phyloP scores from a whole-genome alignment of 2,113 vertebrate species.

The Tachysurus vachellii region DNA sequence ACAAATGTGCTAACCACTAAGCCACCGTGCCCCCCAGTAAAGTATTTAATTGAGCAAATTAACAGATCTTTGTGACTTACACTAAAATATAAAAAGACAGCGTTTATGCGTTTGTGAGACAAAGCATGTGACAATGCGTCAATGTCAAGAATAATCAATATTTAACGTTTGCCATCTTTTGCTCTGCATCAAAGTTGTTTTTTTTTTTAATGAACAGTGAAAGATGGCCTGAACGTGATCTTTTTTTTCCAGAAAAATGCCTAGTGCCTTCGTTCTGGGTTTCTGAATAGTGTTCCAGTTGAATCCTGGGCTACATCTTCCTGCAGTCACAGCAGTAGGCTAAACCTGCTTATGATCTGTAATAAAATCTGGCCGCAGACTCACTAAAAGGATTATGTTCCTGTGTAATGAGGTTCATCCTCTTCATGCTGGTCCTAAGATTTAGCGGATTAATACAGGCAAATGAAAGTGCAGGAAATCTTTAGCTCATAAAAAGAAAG shows the following conservation, averaged over 20 bases:
- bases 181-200: neutral
- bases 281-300: slow-evolving; percentile 4
- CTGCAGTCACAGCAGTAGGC: slow-evolving; percentile 22
- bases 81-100: too few relatives aligned
- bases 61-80: too few relatives aligned
- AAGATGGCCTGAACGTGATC: neutral
- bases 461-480: slow-evolving; percentile 41
- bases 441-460: slow-evolving; percentile 40
- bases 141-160: neutral
- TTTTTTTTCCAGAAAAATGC: too few relatives aligned
- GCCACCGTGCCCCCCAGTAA: too few relatives aligned
- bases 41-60: too few relatives aligned
- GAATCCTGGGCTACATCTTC: slow-evolving; percentile 17
- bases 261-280: neutral
- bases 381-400: slow-evolving; percentile 48
- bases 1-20: too few relatives aligned
- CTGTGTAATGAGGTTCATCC: slow-evolving; percentile 53
- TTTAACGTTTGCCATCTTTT: neutral
- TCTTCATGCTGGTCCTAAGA: slow-evolving; percentile 38
- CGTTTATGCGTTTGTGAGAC: too few relatives aligned
- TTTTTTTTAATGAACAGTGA: neutral
- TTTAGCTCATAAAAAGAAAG: slow-evolving; percentile 18
- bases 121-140: neutral
- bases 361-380: slow-evolving; percentile 46
- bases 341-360: slow-evolving; percentile 39